Base-by-base conservation (phyloP, 2,888 invertebrate species). In the Aphodius sticticus region DNA sequence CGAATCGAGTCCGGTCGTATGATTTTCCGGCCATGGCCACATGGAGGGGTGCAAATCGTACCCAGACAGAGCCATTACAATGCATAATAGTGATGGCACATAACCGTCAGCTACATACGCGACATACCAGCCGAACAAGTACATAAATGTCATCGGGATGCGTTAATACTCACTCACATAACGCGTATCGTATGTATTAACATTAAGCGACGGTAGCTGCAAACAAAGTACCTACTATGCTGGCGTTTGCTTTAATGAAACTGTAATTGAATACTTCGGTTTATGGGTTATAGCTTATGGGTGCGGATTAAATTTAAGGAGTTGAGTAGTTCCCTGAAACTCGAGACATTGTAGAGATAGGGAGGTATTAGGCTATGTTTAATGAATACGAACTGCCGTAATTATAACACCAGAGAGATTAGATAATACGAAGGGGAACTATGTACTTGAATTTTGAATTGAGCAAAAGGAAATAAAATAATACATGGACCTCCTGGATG, bases 21-120 rank as follows among this genome's bases (percentile, higher is more conserved):
- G 53, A 78, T 15, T 35, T 16, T 35, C 35, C 53, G 35, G 36
- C 71, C 71, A 70, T 53, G 16, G 74, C 36, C 74, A 74, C 6
- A 36, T 6, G 26, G 74, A 37, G 35, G 74, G 36, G 6, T 74
- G 36, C 14, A 36, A n/a, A n/a, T n/a, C n/a, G 26, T 26, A 53
- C 53, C 12, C 53, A 53, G 53, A 53, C 53, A 53, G 9, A 71
- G 12, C 12, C 71, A 26, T 71, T 71, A 16, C n/a, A 71, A 69
- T 16, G 16, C 26, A n/a, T 26, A 71, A 26, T 26, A 71, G n/a
- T 26, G 71, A n/a, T 71, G 14, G 15, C 15, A 69, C 69, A 69
- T 15, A n/a, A 15, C 69, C n/a, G n/a, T 69, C 69, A 15, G 15
- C 15, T 3, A 15, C 15, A 69, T n/a, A 69, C 14, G 53, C 53